Evolutionary conservation across 2,113 vertebrate species (phyloP).

Genomic region (Glareola pratincola): DNA sequence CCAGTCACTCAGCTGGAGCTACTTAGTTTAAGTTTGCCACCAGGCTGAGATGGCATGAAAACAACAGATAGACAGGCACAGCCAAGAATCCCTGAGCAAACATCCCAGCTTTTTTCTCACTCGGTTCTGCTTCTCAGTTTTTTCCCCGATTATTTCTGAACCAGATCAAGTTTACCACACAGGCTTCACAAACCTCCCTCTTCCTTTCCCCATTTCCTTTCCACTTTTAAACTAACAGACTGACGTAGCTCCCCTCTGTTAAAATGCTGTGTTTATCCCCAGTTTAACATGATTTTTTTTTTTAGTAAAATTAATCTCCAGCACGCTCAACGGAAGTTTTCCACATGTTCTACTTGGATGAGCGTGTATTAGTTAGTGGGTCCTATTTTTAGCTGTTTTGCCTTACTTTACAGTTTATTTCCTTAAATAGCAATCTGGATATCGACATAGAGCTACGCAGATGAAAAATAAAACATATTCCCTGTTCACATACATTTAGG

Average conservation of each 20-base stretch:
- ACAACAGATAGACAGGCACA: background rate
- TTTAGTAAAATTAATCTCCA: background rate
- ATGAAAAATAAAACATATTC: conserved; percentile 38
- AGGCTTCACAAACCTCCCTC: background rate
- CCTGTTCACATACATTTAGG: background rate
- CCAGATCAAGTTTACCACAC: background rate
- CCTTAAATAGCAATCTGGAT: conserved; percentile 68
- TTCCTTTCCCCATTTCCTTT: conserved; percentile 17
- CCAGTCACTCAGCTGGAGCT: background rate
- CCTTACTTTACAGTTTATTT: conserved; percentile 66
- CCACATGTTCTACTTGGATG: conserved; percentile 55
- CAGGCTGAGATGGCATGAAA: background rate
- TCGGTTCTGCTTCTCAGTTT: background rate
- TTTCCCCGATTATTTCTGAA: background rate
- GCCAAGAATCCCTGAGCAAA: background rate
- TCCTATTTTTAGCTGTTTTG: conserved; percentile 70
- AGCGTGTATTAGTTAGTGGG: conserved; percentile 18
- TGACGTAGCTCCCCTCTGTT: background rate
- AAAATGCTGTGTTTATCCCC: background rate
- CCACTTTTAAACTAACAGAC: background rate
- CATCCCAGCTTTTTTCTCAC: background rate
- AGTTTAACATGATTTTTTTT: background rate
- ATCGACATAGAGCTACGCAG: conserved; percentile 2
- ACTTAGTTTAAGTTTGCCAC: background rate
- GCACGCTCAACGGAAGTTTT: conserved; percentile 38